Conservation (phyloP, 1,140 invertebrate genomes). For the Aphidius ervi region DNA sequence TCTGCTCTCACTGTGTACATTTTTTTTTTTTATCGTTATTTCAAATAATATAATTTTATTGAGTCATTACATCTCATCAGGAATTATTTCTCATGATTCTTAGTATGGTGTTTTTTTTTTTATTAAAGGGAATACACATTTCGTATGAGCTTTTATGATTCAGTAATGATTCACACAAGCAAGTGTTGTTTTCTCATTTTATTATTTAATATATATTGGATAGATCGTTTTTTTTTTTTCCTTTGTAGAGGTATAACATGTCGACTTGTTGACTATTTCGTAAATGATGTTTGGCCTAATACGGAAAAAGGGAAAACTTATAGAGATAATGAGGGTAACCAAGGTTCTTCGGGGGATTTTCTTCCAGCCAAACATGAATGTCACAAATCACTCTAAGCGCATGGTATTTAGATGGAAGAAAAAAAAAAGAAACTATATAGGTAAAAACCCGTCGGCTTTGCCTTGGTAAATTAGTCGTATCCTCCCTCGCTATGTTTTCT, state of each 20-base stretch:
- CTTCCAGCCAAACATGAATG: constrained; percentile 13
- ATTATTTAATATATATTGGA: too few relatives aligned
- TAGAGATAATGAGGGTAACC: constrained; percentile 29
- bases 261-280: too few relatives aligned
- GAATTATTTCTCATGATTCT: background rate
- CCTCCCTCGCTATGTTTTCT: constrained; percentile 32
- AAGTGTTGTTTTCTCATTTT: too few relatives aligned
- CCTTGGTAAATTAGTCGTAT: constrained; percentile 15
- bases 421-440: too few relatives aligned
- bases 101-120: constrained; percentile 14
- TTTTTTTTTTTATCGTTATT: background rate
- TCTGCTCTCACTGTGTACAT: background rate
- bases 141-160: too few relatives aligned
- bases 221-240: too few relatives aligned
- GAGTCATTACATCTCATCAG: too few relatives aligned
- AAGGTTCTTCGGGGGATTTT: constrained; percentile 26
- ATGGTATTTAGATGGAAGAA: background rate
- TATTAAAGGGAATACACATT: too few relatives aligned
- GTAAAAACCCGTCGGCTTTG: constrained; percentile 2
- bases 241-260: too few relatives aligned
- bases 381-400: constrained; percentile 37
- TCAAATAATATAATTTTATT: too few relatives aligned
- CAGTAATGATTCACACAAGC: too few relatives aligned
- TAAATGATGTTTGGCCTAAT: too few relatives aligned
- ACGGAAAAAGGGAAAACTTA: background rate